Evolutionary conservation across 2,888 invertebrate species (phyloP), one percentile per base, ranked within the genome.

Genomic region (Atrina japonica): DNA sequence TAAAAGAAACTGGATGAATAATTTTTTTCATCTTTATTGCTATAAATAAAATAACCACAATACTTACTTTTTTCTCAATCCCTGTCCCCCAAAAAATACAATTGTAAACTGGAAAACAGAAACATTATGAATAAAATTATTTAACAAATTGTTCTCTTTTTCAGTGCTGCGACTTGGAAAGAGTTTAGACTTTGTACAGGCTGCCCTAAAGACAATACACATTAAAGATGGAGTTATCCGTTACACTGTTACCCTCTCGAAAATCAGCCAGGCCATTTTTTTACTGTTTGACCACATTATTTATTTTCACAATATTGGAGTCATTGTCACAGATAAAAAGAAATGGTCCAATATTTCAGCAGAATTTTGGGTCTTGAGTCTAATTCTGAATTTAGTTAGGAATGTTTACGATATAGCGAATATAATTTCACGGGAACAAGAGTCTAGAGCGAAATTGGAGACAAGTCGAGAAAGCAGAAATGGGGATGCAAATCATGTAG

Each of bases 121-220:
- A n/a, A n/a, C n/a, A n/a, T n/a, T n/a, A n/a, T n/a, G n/a, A n/a
- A 23, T 18, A 55, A 14, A 11, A 74, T 52, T 55, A 66, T 66
- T 75, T 2, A 11, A 27, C 25, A 27, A 2, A 3, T 3, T 29
- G n/a, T 52, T 52, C 27, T 52, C 7, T 75, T 73, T 86, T 83
- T 45, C 92, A 97, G 97, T 97, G 83, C 91, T 97, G 23, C 93
- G 97, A 49, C 93, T 97, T 88, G 97, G 97, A 74, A 93, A 96
- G 91, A 96, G 95, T 88, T 86, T 96, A 52, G 97, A 97, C 84
- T 93, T 94, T 56, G 92, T 97, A 45, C 95, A 97, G 87, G 93
- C 94, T 27, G 94, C 95, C 0, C 88, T 96, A 60, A 93, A 94
- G 64, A 92, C 94, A 16, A 93, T 96, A 73, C 93, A 95, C 76